These are phyloP conservation scores for Symphodus melops DNA, from an alignment of 2,113 vertebrate species.

Conservation along the genomic window DNA sequence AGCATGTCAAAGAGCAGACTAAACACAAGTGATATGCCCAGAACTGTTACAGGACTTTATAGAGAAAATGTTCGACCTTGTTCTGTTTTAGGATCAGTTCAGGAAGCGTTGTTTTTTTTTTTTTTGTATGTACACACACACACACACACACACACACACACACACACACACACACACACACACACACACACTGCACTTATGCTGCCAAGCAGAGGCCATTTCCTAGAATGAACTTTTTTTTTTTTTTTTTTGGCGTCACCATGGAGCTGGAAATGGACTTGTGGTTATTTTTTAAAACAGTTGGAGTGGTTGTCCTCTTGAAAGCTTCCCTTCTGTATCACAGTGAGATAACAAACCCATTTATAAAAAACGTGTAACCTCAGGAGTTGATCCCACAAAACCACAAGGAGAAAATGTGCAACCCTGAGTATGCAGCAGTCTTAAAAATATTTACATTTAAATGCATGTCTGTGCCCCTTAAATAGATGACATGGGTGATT, in stretches of 20 bases:
- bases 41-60: slow-evolving; percentile 23
- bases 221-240: slow-evolving; percentile 67
- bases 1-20: slow-evolving; percentile 65
- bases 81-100: slow-evolving; percentile 41
- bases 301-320: slow-evolving; percentile 49
- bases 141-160: slow-evolving; percentile 8
- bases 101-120: slow-evolving; percentile 38
- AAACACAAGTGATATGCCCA: slow-evolving; percentile 57
- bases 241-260: slow-evolving; percentile 59
- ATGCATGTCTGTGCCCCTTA: slow-evolving; percentile 17
- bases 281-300: slow-evolving; percentile 62
- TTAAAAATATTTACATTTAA: slow-evolving; percentile 34
- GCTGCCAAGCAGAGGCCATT: slow-evolving; percentile 47
- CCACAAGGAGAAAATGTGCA: slow-evolving; percentile 31
- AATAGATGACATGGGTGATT: slow-evolving; percentile 1
- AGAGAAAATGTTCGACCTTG: slow-evolving; percentile 43
- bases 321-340: slow-evolving; percentile 44
- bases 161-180: slow-evolving; percentile 6
- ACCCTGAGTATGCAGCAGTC: slow-evolving; percentile 6
- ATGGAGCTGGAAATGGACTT: slow-evolving; percentile 58
- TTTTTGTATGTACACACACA: neutral
- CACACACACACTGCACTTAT: slow-evolving; percentile 11
- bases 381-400: slow-evolving; percentile 41
- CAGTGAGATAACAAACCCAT: slow-evolving; percentile 57
- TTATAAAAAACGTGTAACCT: slow-evolving; percentile 45